Base-by-base conservation (phyloP, 2,797 vertebrate genomes). In the Momotus momota region DNA sequence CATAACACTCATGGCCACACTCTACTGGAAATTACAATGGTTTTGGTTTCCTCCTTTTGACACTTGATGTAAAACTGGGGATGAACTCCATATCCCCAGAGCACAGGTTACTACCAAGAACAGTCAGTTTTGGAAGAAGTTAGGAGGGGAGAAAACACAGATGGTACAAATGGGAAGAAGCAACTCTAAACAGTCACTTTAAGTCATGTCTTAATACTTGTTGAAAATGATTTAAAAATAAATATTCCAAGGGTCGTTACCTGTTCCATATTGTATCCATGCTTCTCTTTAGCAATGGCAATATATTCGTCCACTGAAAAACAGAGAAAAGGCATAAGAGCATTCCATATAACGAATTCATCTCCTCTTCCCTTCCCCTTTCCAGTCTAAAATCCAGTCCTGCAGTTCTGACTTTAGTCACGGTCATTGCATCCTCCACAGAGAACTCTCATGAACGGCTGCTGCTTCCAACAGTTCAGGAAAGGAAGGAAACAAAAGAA, bases 241-340 rank as follows among this genome's bases (percentile, higher is more conserved):
- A 57, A 51, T 35, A 90, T 73, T 81, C 41, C 55, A 31, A 75
- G 4, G 10, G n/a, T 81, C 65, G 6, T 97, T 98, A 99, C 99
- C 99, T 99, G 99, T 52, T 99, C 99, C 99, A 99, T 99, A 97
- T 99, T 99, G 98, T 99, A 99, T 57, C 99, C 99, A 45, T 99
- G 99, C 95, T 99, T 99, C 97, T 99, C 99, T 97, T 99, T 99
- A 90, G 99, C 99, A 81, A 99, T 99, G 88, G 98, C 97, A 83
- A 99, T 99, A 97, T 99, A 99, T 86, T 99, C 99, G 5, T 99
- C 99, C 98, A 99, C 99, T 99, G 97, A 97, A 91, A 97, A 82
- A 92, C 67, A 97, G 65, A 90, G 26, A 62, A 12, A 90, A 58
- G 25, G 12, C 46, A 20, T 72, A 86, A 95, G 31, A 67, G 20